phyloP scores from a whole-genome alignment of 2,888 invertebrate genomes.

The Apodemia mormo region DNA sequence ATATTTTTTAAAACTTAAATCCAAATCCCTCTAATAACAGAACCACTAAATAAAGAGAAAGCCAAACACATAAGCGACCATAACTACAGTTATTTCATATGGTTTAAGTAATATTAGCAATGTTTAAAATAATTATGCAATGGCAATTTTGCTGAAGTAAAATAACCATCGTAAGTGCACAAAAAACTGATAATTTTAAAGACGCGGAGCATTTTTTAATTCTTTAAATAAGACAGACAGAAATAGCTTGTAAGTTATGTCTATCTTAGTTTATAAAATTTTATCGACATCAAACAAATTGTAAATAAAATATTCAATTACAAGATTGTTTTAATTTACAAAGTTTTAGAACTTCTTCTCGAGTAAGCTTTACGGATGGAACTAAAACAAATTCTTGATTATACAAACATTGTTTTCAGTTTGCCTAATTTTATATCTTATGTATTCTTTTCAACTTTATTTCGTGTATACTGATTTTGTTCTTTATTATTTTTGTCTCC shows the following conservation, averaged over 20 bases:
- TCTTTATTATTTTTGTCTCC: constrained; percentile 23
- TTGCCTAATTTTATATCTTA: constrained; percentile 59
- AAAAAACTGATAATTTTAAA: too few relatives aligned
- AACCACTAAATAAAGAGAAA: too few relatives aligned
- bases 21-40: too few relatives aligned
- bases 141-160: too few relatives aligned
- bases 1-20: too few relatives aligned
- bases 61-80: too few relatives aligned
- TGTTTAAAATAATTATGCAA: too few relatives aligned
- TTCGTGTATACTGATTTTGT: constrained; percentile 23
- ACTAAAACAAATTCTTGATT: constrained; percentile 75
- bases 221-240: too few relatives aligned
- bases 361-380: constrained; percentile 62
- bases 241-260: not conserved
- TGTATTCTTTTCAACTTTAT: constrained; percentile 50
- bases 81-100: too few relatives aligned
- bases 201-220: too few relatives aligned
- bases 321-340: constrained; percentile 81
- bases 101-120: too few relatives aligned
- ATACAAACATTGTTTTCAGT: constrained; percentile 34
- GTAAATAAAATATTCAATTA: constrained; percentile 76
- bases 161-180: too few relatives aligned
- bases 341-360: constrained; percentile 74
- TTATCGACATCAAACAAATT: constrained; percentile 72
- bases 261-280: not conserved